Evolutionary conservation across 2,888 invertebrate species (phyloP), one percentile per base, ranked within the genome.

Genomic region (Andrena camellia): DNA sequence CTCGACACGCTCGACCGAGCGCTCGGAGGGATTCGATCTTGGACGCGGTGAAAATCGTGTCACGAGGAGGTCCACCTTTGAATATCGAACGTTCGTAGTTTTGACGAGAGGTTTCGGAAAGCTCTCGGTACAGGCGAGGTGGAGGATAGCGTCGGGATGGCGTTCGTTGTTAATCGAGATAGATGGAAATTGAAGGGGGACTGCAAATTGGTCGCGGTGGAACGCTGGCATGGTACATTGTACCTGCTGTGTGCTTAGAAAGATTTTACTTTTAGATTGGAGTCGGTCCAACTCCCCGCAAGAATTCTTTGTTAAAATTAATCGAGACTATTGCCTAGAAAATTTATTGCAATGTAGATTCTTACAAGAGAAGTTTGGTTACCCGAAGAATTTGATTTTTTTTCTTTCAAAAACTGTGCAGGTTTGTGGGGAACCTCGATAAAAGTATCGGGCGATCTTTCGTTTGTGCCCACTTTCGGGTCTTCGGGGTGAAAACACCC

Each of bases 231-330:
- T 50, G 60, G 35, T 29, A 50, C 77, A 64, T 64, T 72, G 50
- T 42, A 64, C 42, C 42, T 42, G 42, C 48, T 64, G 57, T 64
- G 33, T 48, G 48, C 57, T 72, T 72, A 59, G 77, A 50, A 64
- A 73, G 63, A 59, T 33, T 66, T 77, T 73, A 73, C 77, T 72
- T 77, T 73, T 76, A 76, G 71, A 2, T 73, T 74, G 74, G 74
- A 74, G 42, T 13, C 2, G 66, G 13, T 52, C 74, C 67, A 78
- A 35, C 23, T 60, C 54, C 54, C 8, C 3, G 33, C 29, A 62
- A 74, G 52, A 64, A 64, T 77, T 75, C 60, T 69, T 75, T 69
- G 69, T 35, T n/a, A 52, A 31, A 50, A 69, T 23, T 64, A 31
- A 50, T 59, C 48, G 26, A 0, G n/a, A 31, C 13, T 68, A 8